A percentile compares a stretch with the other conserved stretches of the same genome.
These are phyloP conservation scores for Abramis brama DNA, from an alignment of 2,113 vertebrate species.

Conservation along the genomic window DNA sequence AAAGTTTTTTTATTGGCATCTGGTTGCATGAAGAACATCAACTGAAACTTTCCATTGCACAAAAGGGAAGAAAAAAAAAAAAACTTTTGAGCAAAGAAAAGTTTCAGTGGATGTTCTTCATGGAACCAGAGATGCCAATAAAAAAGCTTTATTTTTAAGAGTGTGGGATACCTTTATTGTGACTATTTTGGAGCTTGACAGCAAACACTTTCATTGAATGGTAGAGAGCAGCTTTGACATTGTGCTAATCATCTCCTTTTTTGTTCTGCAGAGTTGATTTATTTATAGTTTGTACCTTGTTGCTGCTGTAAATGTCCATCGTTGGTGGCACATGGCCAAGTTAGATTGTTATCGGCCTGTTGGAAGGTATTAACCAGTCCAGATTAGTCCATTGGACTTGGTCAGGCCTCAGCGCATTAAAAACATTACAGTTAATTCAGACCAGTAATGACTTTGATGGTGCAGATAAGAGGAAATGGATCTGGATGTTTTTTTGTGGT, in stretches of 20 bases:
- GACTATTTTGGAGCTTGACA: background rate
- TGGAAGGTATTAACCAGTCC: constrained; percentile 54
- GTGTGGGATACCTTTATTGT: no score
- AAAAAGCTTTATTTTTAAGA: no score
- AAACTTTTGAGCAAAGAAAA: no score
- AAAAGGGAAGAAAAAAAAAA: no score
- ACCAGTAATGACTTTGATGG: constrained; percentile 47
- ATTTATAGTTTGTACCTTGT: constrained; percentile 20
- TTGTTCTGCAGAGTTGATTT: constrained; percentile 12
- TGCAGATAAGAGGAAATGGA: constrained; percentile 49
- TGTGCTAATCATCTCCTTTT: background rate
- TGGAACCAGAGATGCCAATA: no score
- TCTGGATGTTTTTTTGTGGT: constrained; percentile 45
- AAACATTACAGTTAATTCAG: constrained; percentile 55
- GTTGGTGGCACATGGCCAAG: constrained; percentile 33
- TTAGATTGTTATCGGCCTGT: constrained; percentile 55
- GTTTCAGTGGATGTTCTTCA: no score
- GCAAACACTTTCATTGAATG: background rate
- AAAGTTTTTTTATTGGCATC: no score
- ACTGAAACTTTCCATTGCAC: no score
- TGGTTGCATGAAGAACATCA: no score
- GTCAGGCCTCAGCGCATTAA: constrained; percentile 58
- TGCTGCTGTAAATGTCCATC: constrained; percentile 38
- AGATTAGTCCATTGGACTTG: constrained; percentile 55
- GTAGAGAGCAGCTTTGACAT: background rate